phyloP scores from a whole-genome alignment of 2,888 invertebrate species.

The Microctonus hyperodae region DNA sequence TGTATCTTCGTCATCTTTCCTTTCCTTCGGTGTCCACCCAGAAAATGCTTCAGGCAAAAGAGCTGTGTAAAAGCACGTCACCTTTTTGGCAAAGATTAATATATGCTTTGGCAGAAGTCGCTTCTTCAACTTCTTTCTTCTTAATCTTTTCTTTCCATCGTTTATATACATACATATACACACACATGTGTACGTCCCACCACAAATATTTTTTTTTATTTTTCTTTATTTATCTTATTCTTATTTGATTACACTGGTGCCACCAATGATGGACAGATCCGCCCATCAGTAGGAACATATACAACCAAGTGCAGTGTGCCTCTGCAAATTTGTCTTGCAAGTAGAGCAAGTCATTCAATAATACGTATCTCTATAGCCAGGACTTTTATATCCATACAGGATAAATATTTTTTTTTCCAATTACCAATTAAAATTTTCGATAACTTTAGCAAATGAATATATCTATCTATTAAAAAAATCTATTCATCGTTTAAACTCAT shows the following conservation, averaged over 20 bases:
- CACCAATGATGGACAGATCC: too few relatives aligned
- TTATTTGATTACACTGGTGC: not conserved
- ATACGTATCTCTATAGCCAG: too few relatives aligned
- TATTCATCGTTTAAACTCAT: too few relatives aligned
- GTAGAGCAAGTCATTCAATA: too few relatives aligned
- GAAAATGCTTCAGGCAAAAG: slow-evolving; percentile 38
- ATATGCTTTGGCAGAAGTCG: slow-evolving; percentile 32
- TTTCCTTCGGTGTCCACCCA: slow-evolving; percentile 21
- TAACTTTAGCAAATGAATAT: too few relatives aligned
- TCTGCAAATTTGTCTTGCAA: too few relatives aligned
- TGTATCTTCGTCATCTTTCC: slow-evolving; percentile 31
- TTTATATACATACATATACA: not conserved
- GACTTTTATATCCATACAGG: too few relatives aligned
- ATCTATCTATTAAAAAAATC: too few relatives aligned
- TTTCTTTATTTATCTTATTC: not conserved
- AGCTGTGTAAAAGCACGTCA: slow-evolving; percentile 43
- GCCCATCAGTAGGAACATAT: not conserved
- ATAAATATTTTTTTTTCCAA: too few relatives aligned
- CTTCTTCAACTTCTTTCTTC: not conserved
- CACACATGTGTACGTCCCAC: not conserved
- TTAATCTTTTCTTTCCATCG: slow-evolving; percentile 17
- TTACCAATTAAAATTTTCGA: too few relatives aligned
- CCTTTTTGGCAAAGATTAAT: slow-evolving; percentile 58
- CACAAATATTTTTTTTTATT: not conserved
- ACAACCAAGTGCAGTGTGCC: too few relatives aligned